Conservation (phyloP, 1,140 invertebrate species). For the Drosophila ironensis region DNA sequence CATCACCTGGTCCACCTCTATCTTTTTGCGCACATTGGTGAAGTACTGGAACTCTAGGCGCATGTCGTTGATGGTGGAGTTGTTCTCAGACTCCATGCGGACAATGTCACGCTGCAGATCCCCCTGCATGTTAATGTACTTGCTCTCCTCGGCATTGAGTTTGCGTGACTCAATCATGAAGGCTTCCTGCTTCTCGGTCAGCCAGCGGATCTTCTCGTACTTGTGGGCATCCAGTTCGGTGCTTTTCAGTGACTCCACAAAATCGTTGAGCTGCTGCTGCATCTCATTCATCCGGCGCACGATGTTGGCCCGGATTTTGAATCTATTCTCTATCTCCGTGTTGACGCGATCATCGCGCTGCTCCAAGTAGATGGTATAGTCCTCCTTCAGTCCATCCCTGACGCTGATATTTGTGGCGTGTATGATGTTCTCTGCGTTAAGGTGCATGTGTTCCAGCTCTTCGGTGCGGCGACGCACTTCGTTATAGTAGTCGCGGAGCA, state of each 20-base stretch:
- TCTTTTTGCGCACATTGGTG: conserved; percentile 61
- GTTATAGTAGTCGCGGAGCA: conserved; percentile 63
- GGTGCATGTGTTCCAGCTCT: conserved; percentile 51
- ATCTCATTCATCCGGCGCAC: conserved; percentile 51
- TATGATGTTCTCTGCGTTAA: conserved; percentile 66
- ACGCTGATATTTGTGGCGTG: conserved; percentile 64
- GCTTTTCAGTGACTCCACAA: conserved; percentile 56
- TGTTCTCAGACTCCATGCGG: conserved; percentile 55
- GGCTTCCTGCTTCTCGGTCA: conserved; percentile 63
- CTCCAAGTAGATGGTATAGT: conserved; percentile 65
- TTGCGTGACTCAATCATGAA: conserved; percentile 58
- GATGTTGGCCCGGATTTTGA: conserved; percentile 60
- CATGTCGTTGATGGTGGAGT: conserved; percentile 53
- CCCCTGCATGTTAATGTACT: conserved; percentile 12
- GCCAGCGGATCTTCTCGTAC: conserved; percentile 54
- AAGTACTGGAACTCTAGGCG: conserved; percentile 67
- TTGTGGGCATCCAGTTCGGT: conserved; percentile 67
- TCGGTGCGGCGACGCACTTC: conserved; percentile 58
- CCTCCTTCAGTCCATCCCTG: conserved; percentile 48
- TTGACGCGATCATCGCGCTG: conserved; percentile 66
- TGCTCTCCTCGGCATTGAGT: conserved; percentile 54
- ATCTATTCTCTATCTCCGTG: conserved; percentile 62
- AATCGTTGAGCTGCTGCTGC: conserved; percentile 57
- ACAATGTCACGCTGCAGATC: conserved; percentile 55
- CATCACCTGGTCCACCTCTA: conserved; percentile 51